Base-by-base conservation (phyloP, 2,113 vertebrate species). In the Camelus dromedarius region DNA sequence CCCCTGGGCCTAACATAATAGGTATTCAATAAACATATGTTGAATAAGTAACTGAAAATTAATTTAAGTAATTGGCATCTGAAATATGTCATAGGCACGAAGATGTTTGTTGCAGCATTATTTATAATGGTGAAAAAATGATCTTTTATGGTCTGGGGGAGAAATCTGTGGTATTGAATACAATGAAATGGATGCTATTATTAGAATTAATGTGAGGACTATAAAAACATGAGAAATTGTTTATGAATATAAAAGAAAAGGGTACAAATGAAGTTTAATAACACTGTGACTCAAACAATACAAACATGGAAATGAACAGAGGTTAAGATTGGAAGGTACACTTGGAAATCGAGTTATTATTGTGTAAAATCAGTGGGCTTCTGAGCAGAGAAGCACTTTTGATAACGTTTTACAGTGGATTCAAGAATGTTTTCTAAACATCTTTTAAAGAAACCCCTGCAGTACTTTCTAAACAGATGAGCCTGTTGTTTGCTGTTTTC, bases 391-490 rank as follows among this genome's bases (percentile, higher is more conserved):
- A 24, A 64, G 2, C 38, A 3, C 22, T 35, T 89, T 73, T 24
- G 50, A 56, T 64, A 7, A 60, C 58, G 26, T 24, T 69, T 62
- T 20, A 26, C 11, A 6, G 26, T 26, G 20, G 14, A 22, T 15
- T 92, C 56, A 82, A 75, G 83, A 42, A 48, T 58, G 52, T 20
- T 24, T 89, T 56, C 52, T 66, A 26, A 50, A 72, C 42, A 35
- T 87, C 75, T 77, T 91, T 94, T 75, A 50, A 70, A 77, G 48
- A 84, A 28, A 12, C 9, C 10, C 69, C 58, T 48, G 16, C 52
- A 56, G 76, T 52, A 11, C 48, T 91, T 88, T 85, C 82, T 85
- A 66, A 91, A 95, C 15, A 67, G 28, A 85, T 58, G 66, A 67
- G 12, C 79, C 56, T 8, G 50, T 62, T 70, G 70, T 84, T 90